Evolutionary conservation across 2,888 invertebrate genomes (phyloP).

Genomic region (Dolomedes plantarius): DNA sequence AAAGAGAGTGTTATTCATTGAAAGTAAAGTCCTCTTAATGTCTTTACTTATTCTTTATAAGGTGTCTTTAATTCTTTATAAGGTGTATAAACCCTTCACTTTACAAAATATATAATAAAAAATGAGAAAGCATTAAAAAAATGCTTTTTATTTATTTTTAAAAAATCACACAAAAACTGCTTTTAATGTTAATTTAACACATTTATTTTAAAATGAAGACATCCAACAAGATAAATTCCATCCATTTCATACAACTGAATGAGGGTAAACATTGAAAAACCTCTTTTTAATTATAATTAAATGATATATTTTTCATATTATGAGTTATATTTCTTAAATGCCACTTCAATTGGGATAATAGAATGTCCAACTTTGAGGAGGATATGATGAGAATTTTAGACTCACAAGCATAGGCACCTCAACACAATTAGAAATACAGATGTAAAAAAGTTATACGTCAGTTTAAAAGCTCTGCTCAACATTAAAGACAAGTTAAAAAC

Average conservation of each 20-base stretch:
- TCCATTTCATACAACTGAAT: constrained; percentile 68
- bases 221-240: constrained; percentile 70
- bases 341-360: constrained; percentile 48
- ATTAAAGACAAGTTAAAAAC: constrained; percentile 66
- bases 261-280: constrained; percentile 66
- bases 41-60: too few relatives aligned
- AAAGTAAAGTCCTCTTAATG: too few relatives aligned
- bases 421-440: constrained; percentile 68
- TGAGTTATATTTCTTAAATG: constrained; percentile 51
- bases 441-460: constrained; percentile 68
- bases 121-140: too few relatives aligned
- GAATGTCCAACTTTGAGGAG: constrained; percentile 57
- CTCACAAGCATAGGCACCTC: constrained; percentile 67
- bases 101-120: too few relatives aligned
- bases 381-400: constrained; percentile 57
- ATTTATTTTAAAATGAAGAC: constrained; percentile 71
- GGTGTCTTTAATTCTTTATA: too few relatives aligned
- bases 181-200: constrained; percentile 67
- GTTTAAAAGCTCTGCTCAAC: constrained; percentile 70
- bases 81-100: too few relatives aligned
- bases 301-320: constrained; percentile 28
- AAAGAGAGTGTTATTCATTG: too few relatives aligned
- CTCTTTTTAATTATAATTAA: constrained; percentile 41
- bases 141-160: neutral
- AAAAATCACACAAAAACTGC: neutral